Evolutionary conservation across 2,888 invertebrate species (phyloP), one percentile per base, ranked within the genome.

Genomic region (Ochropleura leucogaster): DNA sequence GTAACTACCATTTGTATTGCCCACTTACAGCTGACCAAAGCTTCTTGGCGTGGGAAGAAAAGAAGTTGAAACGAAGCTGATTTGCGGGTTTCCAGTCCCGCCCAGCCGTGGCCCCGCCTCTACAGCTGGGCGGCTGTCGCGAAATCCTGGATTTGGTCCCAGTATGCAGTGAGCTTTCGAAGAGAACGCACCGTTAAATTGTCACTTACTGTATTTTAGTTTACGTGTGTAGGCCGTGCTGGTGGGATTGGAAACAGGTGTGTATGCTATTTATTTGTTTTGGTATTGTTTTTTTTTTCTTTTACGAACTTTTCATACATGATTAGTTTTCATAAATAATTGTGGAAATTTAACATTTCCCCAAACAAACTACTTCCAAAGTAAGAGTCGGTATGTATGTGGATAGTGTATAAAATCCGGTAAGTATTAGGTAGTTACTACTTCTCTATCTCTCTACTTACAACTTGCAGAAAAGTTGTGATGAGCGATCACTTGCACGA

Each of bases 101-200:
- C 96, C 96, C 92, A 94, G 88, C 88, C 3, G 42, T 85, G 44
- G 93, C 94, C 80, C 93, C 96, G 96, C 96, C 96, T 89, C 91
- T 87, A 81, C 51, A 77, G 79, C 89, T 93, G 94, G 95, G 95
- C 93, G 93, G 92, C 86, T 81, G 86, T 72, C 71, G 73, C 47
- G 70, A 77, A 78, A 77, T 73, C 74, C 72, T 68, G 80, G 84
- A 84, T 70, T 85, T 82, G 79, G 76, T 84, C 87, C 87, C 92
- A 94, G 95, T 95, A 80, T 84, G 85, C 83, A 85, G 69, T 72
- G 78, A 81, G 88, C 88, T 84, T 80, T 85, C 79, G 85, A 76
- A 68, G 82, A 78, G 90, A 75, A 74, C 77, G 88, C 87, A 89
- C 85, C 60, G 82, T 67, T 62, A n/a, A 72, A 46, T 73, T 68